Evolutionary conservation across 2,797 vertebrate genomes (phyloP).

Genomic region (Tarsius wallacei): DNA sequence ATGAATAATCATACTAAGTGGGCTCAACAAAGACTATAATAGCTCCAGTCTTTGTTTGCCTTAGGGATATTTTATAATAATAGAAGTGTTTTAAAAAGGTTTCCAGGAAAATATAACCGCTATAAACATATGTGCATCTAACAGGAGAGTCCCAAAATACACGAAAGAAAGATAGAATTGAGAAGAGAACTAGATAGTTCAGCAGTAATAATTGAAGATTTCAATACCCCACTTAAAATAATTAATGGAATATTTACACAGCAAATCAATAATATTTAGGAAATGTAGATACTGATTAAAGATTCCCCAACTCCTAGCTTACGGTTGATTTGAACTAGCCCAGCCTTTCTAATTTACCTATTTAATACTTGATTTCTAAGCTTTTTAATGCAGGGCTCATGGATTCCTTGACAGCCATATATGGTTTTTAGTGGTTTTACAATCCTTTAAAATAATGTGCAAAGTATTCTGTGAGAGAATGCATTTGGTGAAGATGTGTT

Average conservation of each 20-base stretch:
- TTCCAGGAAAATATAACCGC: neutral
- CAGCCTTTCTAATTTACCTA: neutral
- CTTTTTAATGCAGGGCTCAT: neutral
- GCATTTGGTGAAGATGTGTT: neutral
- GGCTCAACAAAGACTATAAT: neutral
- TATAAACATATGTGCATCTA: neutral
- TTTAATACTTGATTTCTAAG: neutral
- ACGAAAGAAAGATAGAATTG: neutral
- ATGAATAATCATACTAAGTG: neutral
- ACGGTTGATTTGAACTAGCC: neutral
- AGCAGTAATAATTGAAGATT: neutral
- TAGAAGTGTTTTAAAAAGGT: neutral
- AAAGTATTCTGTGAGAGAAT: neutral
- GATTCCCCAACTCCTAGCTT: neutral
- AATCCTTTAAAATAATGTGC: neutral
- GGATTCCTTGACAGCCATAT: neutral
- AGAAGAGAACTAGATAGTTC: constrained; percentile 27
- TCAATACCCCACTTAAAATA: constrained; percentile 3
- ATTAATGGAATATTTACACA: neutral
- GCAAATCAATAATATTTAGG: constrained; percentile 9
- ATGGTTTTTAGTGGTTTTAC: neutral
- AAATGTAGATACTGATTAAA: neutral
- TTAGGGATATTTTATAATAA: constrained; percentile 7
- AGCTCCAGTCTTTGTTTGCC: neutral
- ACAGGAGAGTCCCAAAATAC: neutral